Conservation (phyloP, 1,140 invertebrate species). For the roundworm (Caenorhabditis elegans) region WBcel235 BX284606.5:11418001-11418500, state of each 20-base stretch:
- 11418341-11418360: too few species aligned
- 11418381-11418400: too few species aligned
- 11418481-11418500: conserved; percentile 46
- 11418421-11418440: conserved; percentile 46
- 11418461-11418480: conserved; percentile 51
- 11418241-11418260: not conserved
- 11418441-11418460: conserved; percentile 55
- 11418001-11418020: too few species aligned
- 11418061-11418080: conserved; percentile 57
- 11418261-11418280: not conserved
- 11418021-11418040: too few species aligned
- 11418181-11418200: conserved; percentile 42
- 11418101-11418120: conserved; percentile 56
- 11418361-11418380: not conserved
- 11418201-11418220: not conserved
- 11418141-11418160: conserved; percentile 53
- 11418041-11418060: not conserved
- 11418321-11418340: not conserved
- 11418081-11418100: conserved; percentile 51
- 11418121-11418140: conserved; percentile 49
- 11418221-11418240: not conserved
- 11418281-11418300: not conserved
- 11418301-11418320: not conserved
- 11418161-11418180: conserved; percentile 52
- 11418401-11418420: not conserved